Conservation (phyloP, 2,888 invertebrate genomes). For the Neocrepidodera transversa region DNA sequence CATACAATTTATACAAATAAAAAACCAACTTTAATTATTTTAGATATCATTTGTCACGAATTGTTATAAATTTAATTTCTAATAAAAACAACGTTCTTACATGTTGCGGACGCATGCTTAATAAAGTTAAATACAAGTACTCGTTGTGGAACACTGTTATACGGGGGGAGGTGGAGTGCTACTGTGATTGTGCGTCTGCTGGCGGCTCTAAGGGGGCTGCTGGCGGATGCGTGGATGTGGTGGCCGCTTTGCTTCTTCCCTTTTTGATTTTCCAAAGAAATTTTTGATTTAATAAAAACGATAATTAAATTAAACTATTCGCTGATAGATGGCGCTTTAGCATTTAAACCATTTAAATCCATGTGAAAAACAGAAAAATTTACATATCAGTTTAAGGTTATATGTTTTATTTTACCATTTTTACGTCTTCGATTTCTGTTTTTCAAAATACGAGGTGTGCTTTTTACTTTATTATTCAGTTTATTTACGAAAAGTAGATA, state of each 20-base stretch:
- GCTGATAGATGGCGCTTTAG: not conserved
- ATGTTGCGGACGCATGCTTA: not conserved
- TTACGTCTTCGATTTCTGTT: too few species aligned
- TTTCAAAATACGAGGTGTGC: too few species aligned
- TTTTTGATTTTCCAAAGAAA: not conserved
- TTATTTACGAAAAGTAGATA: too few species aligned
- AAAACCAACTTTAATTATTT: too few species aligned
- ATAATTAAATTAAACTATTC: not conserved
- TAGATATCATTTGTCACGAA: too few species aligned
- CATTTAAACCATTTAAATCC: too few species aligned
- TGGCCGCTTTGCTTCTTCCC: slow-evolving; percentile 2
- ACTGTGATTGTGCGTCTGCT: slow-evolving; percentile 12
- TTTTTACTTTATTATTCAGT: too few species aligned
- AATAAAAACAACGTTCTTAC: not conserved
- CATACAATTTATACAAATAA: too few species aligned
- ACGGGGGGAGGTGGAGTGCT: not conserved
- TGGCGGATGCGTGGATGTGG: slow-evolving; percentile 12
- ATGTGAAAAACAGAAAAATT: too few species aligned
- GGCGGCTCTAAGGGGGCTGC: slow-evolving; percentile 6
- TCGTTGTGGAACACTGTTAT: not conserved
- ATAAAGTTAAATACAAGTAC: not conserved
- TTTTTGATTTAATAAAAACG: not conserved
- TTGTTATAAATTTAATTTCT: too few species aligned
- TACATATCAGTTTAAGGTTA: too few species aligned
- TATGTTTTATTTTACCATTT: too few species aligned